Evolutionary conservation across 1,140 invertebrate genomes (phyloP), one percentile per base, ranked within the genome.

Genomic region (Octopus sinensis): DNA sequence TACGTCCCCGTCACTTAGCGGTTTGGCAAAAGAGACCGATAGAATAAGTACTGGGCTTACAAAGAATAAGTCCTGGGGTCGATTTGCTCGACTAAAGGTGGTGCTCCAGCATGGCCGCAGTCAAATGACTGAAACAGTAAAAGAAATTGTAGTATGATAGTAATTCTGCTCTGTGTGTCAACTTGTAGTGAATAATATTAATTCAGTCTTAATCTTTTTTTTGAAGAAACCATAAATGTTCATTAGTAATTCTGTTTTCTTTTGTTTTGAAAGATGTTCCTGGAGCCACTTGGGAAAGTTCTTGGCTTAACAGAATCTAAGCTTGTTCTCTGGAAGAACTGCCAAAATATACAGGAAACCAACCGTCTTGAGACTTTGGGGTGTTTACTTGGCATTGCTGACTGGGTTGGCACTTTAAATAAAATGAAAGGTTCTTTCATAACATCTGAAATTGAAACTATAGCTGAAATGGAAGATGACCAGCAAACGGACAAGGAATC

Each of bases 291-390:
- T 73, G 88, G 87, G 54, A 83, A 88, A 52, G 88, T 90, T 7
- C 81, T 91, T n/a, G 90, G 90, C 12, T 84, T 85, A 13, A 86
- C 85, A 9, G 88, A 86, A 79, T 89, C 88, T 6, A 90, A 91
- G 79, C 81, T 80, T 23, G 76, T 86, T 9, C 80, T 91, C 3
- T 71, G 86, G 51, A 68, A 84, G 17, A 82, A 83, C 1, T 88
- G 89, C 83, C 17, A 62, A 0, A 82, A 78, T 54, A 78, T 80
- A 10, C 52, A 68, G 5, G 82, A 84, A 17, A 68, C 78, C 53
- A 84, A 80, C 81, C 82, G 81, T 0, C 82, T 89, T 10, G 85
- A 86, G 73, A 77, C 83, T 30, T 84, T 90, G 1, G 89, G 88
- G 0, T 87, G 86, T 85, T 62, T 87, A 53, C 82, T 89, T n/a